Conservation (phyloP, 2,888 invertebrate genomes). For the Marronus borbonicus region DNA sequence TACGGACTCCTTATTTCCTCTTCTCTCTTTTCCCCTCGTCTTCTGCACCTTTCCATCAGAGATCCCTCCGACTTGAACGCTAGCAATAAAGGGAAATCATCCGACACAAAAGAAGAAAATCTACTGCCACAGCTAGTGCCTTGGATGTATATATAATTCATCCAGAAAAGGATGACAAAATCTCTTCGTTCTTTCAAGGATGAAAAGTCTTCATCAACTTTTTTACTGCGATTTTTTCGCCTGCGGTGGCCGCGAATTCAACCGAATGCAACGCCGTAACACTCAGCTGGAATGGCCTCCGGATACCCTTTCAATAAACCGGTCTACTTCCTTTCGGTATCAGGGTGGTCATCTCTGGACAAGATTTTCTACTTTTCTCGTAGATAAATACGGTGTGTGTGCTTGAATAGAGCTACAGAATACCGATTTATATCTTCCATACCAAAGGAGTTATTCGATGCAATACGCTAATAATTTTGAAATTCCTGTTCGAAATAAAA, state of each 20-base stretch:
- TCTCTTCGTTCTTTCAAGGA: background rate
- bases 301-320: conserved; percentile 7
- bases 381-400: background rate
- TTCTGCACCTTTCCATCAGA: background rate
- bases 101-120: conserved; percentile 8
- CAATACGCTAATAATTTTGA: too few species aligned
- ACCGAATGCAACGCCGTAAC: background rate
- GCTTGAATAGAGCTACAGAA: too few species aligned
- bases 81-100: conserved; percentile 24
- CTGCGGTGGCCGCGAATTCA: background rate
- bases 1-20: too few species aligned
- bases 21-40: background rate
- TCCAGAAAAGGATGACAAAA: background rate
- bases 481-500: too few species aligned
- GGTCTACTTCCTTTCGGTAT: background rate
- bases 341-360: background rate
- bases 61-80: background rate
- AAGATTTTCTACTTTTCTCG: background rate
- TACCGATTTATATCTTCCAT: too few species aligned
- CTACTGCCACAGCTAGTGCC: background rate
- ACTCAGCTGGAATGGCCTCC: background rate
- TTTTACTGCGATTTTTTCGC: background rate
- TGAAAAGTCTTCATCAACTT: conserved; percentile 7
- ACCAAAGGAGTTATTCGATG: too few species aligned
- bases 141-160: conserved; percentile 21